Evolutionary conservation across 2,113 vertebrate species (phyloP), one percentile per base, ranked within the genome.

Genomic region (Potamarius usumacintae): DNA sequence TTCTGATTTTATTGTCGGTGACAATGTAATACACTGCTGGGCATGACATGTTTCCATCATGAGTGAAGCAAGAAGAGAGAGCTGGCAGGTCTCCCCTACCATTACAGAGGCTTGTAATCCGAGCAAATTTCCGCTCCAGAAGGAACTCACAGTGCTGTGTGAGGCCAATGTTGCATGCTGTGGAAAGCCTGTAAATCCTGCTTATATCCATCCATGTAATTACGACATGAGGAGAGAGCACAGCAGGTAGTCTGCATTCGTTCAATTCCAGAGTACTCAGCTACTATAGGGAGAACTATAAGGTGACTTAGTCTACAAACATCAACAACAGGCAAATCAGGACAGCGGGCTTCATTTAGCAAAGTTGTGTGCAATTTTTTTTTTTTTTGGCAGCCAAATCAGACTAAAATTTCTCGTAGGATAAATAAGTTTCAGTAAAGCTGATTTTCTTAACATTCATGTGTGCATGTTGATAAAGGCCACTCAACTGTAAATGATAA

Each of bases 161-260:
- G 30, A 72, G 86, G 84, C 83, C 60, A 30, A 67, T 34, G 79
- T 34, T 42, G 80, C 86, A 86, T 80, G 84, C 67, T 89, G 72
- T 77, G 85, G 80, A 86, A 86, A 88, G 86, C 90, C 77, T 34
- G 76, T 82, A 89, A 91, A 91, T 63, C 81, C 69, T n/a, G n/a
- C 86, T 85, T 34, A 60, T 87, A 82, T 65, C 53, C 22, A 79
- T 86, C 69, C 62, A 57, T 86, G 90, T 65, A 84, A 90, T 90
- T 85, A 90, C 55, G 71, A 88, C 71, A 84, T 12, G n/a, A 74
- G 34, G 69, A 60, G 79, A 85, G 27, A 88, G 82, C 83, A 69
- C 30, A 48, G 55, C 25, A 84, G 48, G 77, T 34, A 57, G 50
- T 65, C 84, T 1, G 57, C 52, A 52, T 67, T 81, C 2, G 82